A percentile compares a stretch with the other conserved stretches of the same genome.
Conservation (phyloP, 2,888 invertebrate genomes). For the Scaptomyza reducta region DNA sequence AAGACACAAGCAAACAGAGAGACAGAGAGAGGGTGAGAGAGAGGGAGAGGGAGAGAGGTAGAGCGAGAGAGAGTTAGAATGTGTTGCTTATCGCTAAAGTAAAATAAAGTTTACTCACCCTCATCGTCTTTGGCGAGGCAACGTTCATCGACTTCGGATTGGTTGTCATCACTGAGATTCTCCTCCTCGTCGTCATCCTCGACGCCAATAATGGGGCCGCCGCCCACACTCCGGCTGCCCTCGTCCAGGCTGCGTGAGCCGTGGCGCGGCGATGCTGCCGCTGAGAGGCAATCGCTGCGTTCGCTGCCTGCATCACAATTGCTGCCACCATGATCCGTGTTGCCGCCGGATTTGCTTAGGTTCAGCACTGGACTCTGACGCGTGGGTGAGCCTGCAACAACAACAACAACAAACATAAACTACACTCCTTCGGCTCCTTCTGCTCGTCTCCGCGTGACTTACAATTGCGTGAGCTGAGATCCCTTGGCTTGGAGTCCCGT, state of each 20-base stretch:
- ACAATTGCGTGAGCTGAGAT: slow-evolving; percentile 95
- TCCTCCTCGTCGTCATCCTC: slow-evolving; percentile 87
- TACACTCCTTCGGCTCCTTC: not conserved
- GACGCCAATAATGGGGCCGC: slow-evolving; percentile 74
- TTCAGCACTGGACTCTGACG: slow-evolving; percentile 96
- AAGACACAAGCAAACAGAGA: slow-evolving; percentile 22
- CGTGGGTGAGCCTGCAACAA: slow-evolving; percentile 88
- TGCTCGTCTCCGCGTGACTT: slow-evolving; percentile 77
- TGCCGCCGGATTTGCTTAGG: slow-evolving; percentile 93
- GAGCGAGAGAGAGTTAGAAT: slow-evolving; percentile 6
- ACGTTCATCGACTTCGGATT: slow-evolving; percentile 92
- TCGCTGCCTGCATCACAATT: slow-evolving; percentile 87
- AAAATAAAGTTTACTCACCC: slow-evolving; percentile 81
- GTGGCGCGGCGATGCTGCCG: slow-evolving; percentile 86
- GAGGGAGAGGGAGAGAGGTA: slow-evolving; percentile 15
- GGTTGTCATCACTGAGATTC: slow-evolving; percentile 92
- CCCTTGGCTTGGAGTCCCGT: slow-evolving; percentile 92
- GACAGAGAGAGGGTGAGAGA: not conserved
- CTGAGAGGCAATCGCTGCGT: slow-evolving; percentile 86
- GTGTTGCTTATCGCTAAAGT: slow-evolving; percentile 29
- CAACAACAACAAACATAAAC: slow-evolving; percentile 3
- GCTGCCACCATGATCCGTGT: slow-evolving; percentile 88
- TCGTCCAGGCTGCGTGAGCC: slow-evolving; percentile 74
- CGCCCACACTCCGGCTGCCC: slow-evolving; percentile 73
- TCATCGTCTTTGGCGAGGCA: slow-evolving; percentile 85